Evolutionary conservation across 1,140 invertebrate species (phyloP).

Genomic region (Drosophila sulfurigaster): DNA sequence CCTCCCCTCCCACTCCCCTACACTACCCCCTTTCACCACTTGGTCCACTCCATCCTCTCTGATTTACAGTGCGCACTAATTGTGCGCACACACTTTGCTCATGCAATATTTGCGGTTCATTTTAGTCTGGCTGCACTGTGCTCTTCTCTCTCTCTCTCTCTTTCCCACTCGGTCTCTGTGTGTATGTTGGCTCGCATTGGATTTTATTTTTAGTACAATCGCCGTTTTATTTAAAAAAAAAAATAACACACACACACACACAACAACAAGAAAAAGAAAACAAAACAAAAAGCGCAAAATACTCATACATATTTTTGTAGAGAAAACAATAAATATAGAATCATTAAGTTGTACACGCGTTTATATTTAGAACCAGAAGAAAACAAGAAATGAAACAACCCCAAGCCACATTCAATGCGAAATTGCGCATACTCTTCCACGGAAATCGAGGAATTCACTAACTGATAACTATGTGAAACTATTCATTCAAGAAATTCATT

Average conservation of each 20-base stretch:
- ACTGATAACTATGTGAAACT: no score
- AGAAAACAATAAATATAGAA: constrained; percentile 85
- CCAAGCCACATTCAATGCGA: background rate
- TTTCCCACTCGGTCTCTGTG: background rate
- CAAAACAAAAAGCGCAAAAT: constrained; percentile 75
- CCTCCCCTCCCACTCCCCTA: background rate
- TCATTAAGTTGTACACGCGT: constrained; percentile 84
- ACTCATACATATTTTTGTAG: constrained; percentile 84
- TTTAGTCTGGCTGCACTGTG: constrained; percentile 13
- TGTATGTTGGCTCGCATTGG: constrained; percentile 20
- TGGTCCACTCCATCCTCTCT: background rate
- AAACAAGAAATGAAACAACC: constrained; percentile 21
- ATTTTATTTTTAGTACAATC: constrained; percentile 64
- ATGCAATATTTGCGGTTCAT: background rate
- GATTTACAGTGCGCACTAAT: constrained; percentile 33
- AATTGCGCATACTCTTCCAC: constrained; percentile 11
- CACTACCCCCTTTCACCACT: no score
- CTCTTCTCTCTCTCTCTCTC: background rate
- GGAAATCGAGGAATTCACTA: no score
- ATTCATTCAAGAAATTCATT: no score
- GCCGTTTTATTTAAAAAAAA: constrained; percentile 61
- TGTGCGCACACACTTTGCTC: background rate
- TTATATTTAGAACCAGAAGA: constrained; percentile 76
- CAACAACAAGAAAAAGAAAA: constrained; percentile 9
- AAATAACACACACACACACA: background rate